Percentiles rank a stretch among this genome's conserved stretches.
These are phyloP conservation scores for Silurus asotus DNA, from an alignment of 2,113 vertebrate genomes.

Conservation along the genomic window DNA sequence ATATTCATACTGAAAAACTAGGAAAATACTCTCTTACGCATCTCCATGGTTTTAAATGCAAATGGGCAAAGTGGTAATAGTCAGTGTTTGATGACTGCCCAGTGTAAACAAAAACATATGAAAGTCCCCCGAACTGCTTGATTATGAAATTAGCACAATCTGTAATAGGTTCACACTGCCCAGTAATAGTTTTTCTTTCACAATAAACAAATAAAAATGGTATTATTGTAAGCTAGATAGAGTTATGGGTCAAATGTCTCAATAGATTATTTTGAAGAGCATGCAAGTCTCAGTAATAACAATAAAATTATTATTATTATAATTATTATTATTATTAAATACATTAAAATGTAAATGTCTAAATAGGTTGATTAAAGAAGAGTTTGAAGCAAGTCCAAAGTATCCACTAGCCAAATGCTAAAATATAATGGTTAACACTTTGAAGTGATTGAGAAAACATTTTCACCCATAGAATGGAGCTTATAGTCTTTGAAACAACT, in stretches of 20 bases:
- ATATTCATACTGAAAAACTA: background rate
- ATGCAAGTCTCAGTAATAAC: background rate
- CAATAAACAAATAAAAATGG: background rate
- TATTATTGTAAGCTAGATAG: background rate
- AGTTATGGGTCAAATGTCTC: slow-evolving; percentile 38
- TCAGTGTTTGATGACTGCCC: background rate
- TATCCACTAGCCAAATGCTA: background rate
- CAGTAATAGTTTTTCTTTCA: background rate
- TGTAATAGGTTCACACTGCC: background rate
- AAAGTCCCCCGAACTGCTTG: background rate
- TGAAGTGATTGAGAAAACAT: background rate
- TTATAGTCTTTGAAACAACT: background rate
- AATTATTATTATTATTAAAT: background rate
- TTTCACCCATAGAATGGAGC: background rate
- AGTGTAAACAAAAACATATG: background rate
- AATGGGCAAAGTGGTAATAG: background rate
- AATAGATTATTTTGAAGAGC: slow-evolving; percentile 41
- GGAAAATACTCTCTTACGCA: background rate
- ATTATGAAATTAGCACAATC: background rate
- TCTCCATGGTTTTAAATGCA: background rate
- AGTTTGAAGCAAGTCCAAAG: background rate
- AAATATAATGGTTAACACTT: background rate
- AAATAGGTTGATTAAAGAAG: background rate
- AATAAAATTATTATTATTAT: background rate
- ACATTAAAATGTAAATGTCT: background rate